These are phyloP conservation scores for Folsomia candida DNA, from an alignment of 2,888 invertebrate genomes.

Conservation along the genomic window DNA sequence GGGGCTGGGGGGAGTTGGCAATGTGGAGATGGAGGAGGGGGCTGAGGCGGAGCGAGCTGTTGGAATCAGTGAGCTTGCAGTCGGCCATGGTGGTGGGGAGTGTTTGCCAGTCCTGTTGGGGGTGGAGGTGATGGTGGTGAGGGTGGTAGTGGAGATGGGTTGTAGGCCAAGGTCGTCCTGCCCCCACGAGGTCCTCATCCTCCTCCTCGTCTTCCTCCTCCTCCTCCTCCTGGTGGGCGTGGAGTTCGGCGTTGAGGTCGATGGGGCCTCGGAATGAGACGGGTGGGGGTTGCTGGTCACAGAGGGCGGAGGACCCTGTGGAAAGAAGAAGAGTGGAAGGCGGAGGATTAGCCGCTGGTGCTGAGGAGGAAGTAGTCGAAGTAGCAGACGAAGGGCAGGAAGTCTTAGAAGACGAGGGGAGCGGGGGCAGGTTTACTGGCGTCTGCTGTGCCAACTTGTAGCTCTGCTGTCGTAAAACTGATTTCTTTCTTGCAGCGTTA, in stretches of 20 bases:
- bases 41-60: constrained; percentile 48
- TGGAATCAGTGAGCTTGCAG: constrained; percentile 49
- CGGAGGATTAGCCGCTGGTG: too few species aligned
- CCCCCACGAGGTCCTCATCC: constrained; percentile 30
- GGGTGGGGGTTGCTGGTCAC: not conserved
- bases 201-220: constrained; percentile 40
- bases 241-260: constrained; percentile 3
- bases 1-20: constrained; percentile 21
- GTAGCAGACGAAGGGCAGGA: constrained; percentile 20
- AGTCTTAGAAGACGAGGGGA: constrained; percentile 56
- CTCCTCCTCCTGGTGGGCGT: constrained; percentile 32
- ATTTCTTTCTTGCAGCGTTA: constrained; percentile 38
- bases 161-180: constrained; percentile 41
- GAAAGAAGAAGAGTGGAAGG: not conserved
- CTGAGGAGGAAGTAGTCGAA: too few species aligned
- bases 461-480: constrained; percentile 75
- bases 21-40: constrained; percentile 38
- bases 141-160: constrained; percentile 1
- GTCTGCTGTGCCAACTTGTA: constrained; percentile 79
- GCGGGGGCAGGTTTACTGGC: constrained; percentile 74
- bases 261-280: not conserved
- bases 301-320: not conserved
- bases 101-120: constrained; percentile 34
- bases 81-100: constrained; percentile 49
- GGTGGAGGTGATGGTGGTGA: constrained; percentile 7